Base-by-base conservation (phyloP, 2,797 vertebrate genomes). In the Rhinophrynus dorsalis region DNA sequence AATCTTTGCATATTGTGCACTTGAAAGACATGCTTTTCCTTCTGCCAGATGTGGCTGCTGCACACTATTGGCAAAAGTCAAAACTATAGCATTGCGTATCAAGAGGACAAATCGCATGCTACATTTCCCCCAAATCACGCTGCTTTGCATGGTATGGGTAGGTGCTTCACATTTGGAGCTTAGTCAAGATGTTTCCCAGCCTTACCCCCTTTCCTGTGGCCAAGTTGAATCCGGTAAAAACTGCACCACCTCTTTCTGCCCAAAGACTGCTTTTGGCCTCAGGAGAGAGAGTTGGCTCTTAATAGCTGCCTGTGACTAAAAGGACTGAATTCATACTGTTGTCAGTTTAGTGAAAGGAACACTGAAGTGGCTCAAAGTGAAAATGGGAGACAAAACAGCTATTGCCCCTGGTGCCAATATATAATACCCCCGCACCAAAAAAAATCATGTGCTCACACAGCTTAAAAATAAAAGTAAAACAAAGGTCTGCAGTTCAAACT, bases 401-500 rank as follows among this genome's bases (percentile, higher is more conserved):
- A 86, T 82, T 85, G 26, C 60, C 80, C 79, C 29, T 80, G 77
- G 80, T 72, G 79, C 80, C 83, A n/a, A n/a, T n/a, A n/a, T n/a
- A n/a, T n/a, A n/a, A 74, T 79, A 64, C 54, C 51, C 69, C 37
- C 55, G n/a, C n/a, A n/a, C n/a, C n/a, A n/a, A n/a, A n/a, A 1
- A 88, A 88, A 38, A 84, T 69, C 80, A 87, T 90, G 84, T 88
- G 88, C 87, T 87, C 89, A 89, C 85, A 89, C 80, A 88, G 88
- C 86, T 87, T 85, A 65, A 81, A 85, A 85, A 70, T 88, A 90
- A 88, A 83, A 88, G 81, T 86, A 87, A 88, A 90, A 90, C 72
- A 85, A 90, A 90, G 87, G 88, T 84, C 90, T 98, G 95, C 98
- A 94, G 97, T 97, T 97, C 92, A 97, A 98, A 97, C 96, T 99